Evolutionary conservation across 2,113 vertebrate genomes (phyloP), one percentile per base, ranked within the genome.

Genomic region (Egretta garzetta): DNA sequence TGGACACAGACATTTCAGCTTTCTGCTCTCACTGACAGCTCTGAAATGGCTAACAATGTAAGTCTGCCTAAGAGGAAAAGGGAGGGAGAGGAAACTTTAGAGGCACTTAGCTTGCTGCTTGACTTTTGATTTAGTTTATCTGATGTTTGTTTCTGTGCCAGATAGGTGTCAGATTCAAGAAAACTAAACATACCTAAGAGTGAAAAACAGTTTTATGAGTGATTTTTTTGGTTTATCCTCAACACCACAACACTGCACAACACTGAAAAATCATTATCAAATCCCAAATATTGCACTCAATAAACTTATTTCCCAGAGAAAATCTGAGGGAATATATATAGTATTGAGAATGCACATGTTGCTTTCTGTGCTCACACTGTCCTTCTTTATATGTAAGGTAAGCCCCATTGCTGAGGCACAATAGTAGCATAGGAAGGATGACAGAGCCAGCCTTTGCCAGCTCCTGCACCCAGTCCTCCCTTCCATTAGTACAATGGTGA

Each of bases 41-140:
- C 35, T 58, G 83, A 86, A 62, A 49, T 55, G 7, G 58, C 21
- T 86, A 60, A 92, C 27, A 24, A 7, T 56, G 35, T 15, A 67
- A 74, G 18, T 35, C 10, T 85, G 27, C 17, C 21, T 35, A 30
- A 76, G 41, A 80, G 4, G 5, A 66, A 86, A 63, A 58, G 7
- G 3, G 1, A 1, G 1, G 6, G 6, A 49, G 39, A 17, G 1
- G 5, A 8, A 63, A 70, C 6, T 56, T 83, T 35, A 26, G 32
- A 83, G 12, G 17, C 14, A 71, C 9, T 67, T 55, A 35, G 1
- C 11, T 47, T 80, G 27, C 45, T 92, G 19, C 9, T 62, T 85
- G 27, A n/a, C 58, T 76, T 83, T 73, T 83, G 17, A 41, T 80
- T 73, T n/a, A 6, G 18, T 73, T 86, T 77, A 68, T 55, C 55